Evolutionary conservation across 2,888 invertebrate genomes (phyloP).

Genomic region (Zaprionus obscuricornis): DNA sequence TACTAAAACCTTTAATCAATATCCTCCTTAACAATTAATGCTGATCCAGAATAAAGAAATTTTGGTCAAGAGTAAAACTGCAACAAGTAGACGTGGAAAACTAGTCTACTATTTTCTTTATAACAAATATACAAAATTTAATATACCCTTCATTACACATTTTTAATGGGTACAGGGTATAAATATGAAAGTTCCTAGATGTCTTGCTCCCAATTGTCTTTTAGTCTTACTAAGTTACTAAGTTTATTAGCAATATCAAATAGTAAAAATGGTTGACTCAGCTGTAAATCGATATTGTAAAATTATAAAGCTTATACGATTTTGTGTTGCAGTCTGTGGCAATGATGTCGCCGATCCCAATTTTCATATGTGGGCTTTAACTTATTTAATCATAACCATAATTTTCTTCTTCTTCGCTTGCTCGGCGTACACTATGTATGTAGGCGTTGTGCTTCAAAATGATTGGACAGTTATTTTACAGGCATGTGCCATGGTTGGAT

Average conservation of each 20-base stretch:
- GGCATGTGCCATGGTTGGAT: conserved; percentile 48
- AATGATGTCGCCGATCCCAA: conserved; percentile 48
- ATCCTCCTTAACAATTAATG: too few relatives aligned
- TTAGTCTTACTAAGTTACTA: background rate
- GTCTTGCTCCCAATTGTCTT: background rate
- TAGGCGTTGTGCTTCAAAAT: conserved; percentile 44
- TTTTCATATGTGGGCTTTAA: conserved; percentile 47
- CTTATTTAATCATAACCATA: conserved; percentile 40
- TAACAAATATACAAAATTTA: too few relatives aligned
- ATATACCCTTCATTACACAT: too few relatives aligned
- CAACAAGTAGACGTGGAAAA: too few relatives aligned
- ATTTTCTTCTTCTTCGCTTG: conserved; percentile 42
- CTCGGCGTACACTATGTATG: conserved; percentile 64
- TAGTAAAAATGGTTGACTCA: background rate
- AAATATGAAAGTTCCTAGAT: background rate
- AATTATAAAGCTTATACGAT: conserved; percentile 36
- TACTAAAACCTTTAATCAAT: too few relatives aligned
- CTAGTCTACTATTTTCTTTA: too few relatives aligned
- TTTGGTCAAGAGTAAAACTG: too few relatives aligned
- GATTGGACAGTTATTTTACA: conserved; percentile 62
- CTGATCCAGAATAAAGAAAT: too few relatives aligned
- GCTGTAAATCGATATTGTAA: conserved; percentile 30
- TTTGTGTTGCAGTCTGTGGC: conserved; percentile 50
- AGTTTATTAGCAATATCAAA: background rate
- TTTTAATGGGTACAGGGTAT: too few relatives aligned